Evolutionary conservation across 2,888 invertebrate genomes (phyloP).

Genomic region (Cynaeus angustus): DNA sequence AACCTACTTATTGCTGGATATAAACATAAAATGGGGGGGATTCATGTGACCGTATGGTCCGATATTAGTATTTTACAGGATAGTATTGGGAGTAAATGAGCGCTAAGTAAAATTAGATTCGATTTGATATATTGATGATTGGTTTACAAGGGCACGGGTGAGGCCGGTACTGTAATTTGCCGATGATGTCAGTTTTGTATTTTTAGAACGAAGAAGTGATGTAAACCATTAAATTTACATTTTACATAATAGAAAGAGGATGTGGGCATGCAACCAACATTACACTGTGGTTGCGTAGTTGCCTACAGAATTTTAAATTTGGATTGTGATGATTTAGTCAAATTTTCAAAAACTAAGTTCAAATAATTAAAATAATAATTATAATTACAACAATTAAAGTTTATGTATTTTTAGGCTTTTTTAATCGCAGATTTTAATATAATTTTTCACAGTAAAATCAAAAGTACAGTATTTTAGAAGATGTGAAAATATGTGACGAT

Average conservation of each 20-base stretch:
- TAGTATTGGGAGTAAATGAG: not conserved
- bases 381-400: no score
- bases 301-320: not conserved
- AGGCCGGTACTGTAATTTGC: slow-evolving; percentile 1
- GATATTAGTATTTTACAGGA: not conserved
- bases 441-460: no score
- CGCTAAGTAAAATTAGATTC: not conserved
- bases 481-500: no score
- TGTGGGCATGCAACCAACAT: not conserved
- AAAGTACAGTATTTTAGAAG: no score
- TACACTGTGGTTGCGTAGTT: not conserved
- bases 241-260: slow-evolving; percentile 9
- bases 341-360: no score
- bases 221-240: not conserved
- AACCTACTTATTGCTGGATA: not conserved
- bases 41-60: slow-evolving; percentile 5
- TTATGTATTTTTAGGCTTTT: no score
- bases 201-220: slow-evolving; percentile 12
- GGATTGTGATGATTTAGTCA: no score
- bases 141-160: not conserved
- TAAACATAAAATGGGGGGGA: not conserved
- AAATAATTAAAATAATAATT: no score
- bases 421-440: no score
- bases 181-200: slow-evolving; percentile 4
- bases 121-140: not conserved